Evolutionary conservation across 2,888 invertebrate species (phyloP).

Genomic region (Ametastegia equiseti): DNA sequence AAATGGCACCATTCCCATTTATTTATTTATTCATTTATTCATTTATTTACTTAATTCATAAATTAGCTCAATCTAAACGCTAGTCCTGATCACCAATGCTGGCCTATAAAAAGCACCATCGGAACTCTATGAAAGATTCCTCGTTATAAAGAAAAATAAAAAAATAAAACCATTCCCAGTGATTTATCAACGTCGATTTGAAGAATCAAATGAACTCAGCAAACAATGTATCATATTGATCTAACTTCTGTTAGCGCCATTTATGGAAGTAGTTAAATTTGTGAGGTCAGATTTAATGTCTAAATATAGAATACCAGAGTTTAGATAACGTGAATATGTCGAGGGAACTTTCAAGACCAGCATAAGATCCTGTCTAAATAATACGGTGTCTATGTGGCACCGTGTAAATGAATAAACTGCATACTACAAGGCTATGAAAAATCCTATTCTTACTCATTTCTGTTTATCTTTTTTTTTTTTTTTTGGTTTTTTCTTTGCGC

Average conservation of each 20-base stretch:
- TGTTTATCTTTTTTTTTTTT: neutral
- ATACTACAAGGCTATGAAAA: neutral
- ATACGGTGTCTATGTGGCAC: slow-evolving; percentile 26
- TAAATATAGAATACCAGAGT: slow-evolving; percentile 4
- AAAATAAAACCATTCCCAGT: neutral
- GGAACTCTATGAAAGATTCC: no score
- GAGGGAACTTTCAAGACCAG: slow-evolving; percentile 22
- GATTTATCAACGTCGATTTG: neutral
- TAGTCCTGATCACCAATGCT: slow-evolving; percentile 1
- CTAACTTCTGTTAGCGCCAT: neutral
- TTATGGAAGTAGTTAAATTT: neutral
- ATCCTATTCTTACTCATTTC: slow-evolving; percentile 53
- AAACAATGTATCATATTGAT: neutral
- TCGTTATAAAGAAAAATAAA: no score
- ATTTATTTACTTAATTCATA: slow-evolving; percentile 16
- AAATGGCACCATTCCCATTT: slow-evolving; percentile 75
- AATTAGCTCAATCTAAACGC: slow-evolving; percentile 3
- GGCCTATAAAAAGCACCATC: slow-evolving; percentile 14
- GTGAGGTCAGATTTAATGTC: neutral
- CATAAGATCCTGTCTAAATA: slow-evolving; percentile 23
- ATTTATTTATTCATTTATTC: slow-evolving; percentile 61
- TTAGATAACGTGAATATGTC: neutral
- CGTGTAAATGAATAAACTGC: slow-evolving; percentile 24
- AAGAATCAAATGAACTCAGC: neutral
- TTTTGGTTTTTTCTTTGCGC: slow-evolving; percentile 3